Conservation (phyloP, 2,888 invertebrate genomes). For the Cephus rjabovi region DNA sequence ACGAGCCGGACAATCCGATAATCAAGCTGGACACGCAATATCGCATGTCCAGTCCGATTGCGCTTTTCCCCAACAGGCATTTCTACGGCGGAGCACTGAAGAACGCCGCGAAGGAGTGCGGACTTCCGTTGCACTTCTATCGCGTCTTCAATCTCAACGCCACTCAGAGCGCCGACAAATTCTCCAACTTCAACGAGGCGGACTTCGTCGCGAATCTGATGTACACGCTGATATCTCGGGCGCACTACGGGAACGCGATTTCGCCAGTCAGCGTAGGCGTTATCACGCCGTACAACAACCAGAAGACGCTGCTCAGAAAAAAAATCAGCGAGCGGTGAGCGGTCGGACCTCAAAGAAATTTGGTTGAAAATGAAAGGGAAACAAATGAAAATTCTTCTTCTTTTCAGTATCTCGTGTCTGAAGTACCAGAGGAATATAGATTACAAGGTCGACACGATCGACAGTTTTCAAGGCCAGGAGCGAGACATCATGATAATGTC, state of each 20-base stretch:
- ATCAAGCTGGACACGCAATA: conserved; percentile 76
- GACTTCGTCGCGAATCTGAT: conserved; percentile 69
- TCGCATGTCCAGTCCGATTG: conserved; percentile 85
- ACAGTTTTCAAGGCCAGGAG: conserved; percentile 87
- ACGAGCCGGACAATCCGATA: conserved; percentile 63
- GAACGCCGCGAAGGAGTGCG: conserved; percentile 30
- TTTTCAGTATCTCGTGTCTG: not conserved
- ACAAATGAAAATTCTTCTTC: too few relatives aligned
- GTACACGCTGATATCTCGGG: conserved; percentile 58
- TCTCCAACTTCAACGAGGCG: conserved; percentile 66
- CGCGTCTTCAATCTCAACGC: conserved; percentile 69
- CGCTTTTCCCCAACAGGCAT: conserved; percentile 77
- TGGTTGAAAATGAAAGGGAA: too few relatives aligned
- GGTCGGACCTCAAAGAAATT: too few relatives aligned
- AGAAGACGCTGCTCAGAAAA: conserved; percentile 56
- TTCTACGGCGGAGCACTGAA: conserved; percentile 73
- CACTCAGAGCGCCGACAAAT: conserved; percentile 47
- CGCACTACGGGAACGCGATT: conserved; percentile 50
- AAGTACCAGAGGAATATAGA: too few relatives aligned
- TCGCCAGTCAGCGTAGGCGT: conserved; percentile 68
- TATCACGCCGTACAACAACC: conserved; percentile 76
- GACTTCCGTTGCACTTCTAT: conserved; percentile 69
- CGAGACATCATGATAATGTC: conserved; percentile 85
- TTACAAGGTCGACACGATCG: conserved; percentile 75
- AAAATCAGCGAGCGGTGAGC: conserved; percentile 11